phyloP scores from a whole-genome alignment of 2,113 vertebrate genomes.

The Vimba vimba region DNA sequence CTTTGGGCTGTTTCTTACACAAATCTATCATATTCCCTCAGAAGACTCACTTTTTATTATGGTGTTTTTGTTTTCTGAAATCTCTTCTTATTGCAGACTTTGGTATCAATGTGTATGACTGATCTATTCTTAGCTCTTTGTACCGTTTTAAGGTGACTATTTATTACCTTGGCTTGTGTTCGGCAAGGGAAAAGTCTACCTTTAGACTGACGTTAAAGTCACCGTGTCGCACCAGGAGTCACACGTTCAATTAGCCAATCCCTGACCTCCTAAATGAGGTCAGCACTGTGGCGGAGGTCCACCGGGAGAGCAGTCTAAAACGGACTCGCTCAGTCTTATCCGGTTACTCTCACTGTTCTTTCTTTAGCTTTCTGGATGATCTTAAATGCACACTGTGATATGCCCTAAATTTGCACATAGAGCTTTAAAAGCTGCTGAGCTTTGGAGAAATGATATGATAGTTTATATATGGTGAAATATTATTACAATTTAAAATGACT shows the following conservation, averaged over 20 bases:
- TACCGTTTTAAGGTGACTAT: constrained; percentile 21
- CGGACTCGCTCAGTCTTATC: not conserved
- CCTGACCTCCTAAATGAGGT: constrained; percentile 56
- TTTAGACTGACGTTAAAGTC: constrained; percentile 49
- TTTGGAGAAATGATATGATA: not conserved
- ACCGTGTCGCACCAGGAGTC: constrained; percentile 30
- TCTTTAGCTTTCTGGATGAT: constrained; percentile 43
- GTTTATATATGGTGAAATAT: too few relatives aligned
- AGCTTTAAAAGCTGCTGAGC: constrained; percentile 7
- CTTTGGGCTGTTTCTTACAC: not conserved
- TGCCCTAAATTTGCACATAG: constrained; percentile 38
- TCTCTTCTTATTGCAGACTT: constrained; percentile 6
- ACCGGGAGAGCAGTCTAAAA: constrained; percentile 47
- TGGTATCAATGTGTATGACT: not conserved
- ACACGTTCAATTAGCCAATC: constrained; percentile 52
- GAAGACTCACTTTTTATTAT: not conserved
- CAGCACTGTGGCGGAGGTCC: constrained; percentile 20
- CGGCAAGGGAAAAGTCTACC: constrained; percentile 42
- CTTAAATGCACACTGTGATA: constrained; percentile 31
- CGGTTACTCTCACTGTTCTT: not conserved
- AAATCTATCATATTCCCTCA: not conserved
- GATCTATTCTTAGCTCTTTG: constrained; percentile 39
- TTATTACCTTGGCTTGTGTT: constrained; percentile 29
- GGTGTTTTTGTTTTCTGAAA: not conserved
- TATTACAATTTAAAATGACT: not conserved